These are phyloP conservation scores for Dasyurus viverrinus DNA, from an alignment of 2,113 vertebrate species.

Conservation along the genomic window DNA sequence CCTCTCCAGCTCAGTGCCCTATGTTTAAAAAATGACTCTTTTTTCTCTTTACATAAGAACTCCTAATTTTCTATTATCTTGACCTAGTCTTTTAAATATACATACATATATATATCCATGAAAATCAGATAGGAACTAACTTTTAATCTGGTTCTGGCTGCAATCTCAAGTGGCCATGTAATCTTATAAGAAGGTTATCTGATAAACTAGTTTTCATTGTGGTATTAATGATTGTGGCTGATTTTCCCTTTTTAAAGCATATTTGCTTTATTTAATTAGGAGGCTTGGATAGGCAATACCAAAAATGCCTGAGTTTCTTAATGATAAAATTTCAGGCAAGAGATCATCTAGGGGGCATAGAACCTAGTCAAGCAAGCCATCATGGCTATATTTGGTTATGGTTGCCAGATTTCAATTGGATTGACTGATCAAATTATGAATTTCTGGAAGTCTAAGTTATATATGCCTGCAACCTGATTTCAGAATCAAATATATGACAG, in stretches of 20 bases:
- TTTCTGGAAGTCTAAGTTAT: slow-evolving; percentile 2
- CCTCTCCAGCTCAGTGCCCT: background rate
- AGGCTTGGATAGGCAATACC: no score
- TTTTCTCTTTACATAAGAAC: background rate
- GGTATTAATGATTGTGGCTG: background rate
- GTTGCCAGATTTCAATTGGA: background rate
- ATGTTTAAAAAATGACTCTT: background rate
- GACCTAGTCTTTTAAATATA: background rate
- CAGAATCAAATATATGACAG: background rate
- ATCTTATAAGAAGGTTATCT: background rate
- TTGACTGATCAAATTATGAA: background rate
- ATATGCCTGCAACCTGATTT: slow-evolving; percentile 32
- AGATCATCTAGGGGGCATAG: background rate
- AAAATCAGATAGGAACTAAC: background rate
- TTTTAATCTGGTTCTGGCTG: background rate
- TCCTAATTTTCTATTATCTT: background rate
- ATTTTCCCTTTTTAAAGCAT: background rate
- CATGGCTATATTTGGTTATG: background rate
- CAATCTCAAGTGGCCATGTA: background rate
- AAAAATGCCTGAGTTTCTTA: background rate
- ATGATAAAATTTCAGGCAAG: background rate
- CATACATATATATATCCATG: no score
- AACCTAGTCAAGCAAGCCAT: background rate
- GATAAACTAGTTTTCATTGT: background rate
- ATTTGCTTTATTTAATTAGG: background rate